phyloP scores from a whole-genome alignment of 2,113 vertebrate species.

The Tautogolabrus adspersus region DNA sequence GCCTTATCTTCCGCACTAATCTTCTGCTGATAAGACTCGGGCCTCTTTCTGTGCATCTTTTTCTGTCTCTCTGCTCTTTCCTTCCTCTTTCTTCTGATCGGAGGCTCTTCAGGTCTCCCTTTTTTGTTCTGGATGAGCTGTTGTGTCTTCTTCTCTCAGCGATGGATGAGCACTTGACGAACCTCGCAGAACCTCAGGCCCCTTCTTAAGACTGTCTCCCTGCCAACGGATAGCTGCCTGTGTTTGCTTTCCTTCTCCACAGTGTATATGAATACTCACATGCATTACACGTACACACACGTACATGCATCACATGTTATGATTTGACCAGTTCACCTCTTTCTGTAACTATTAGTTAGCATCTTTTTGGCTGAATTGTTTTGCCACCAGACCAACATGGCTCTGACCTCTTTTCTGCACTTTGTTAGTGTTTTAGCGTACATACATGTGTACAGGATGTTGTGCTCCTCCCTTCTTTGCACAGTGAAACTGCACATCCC shows the following conservation, averaged over 20 bases:
- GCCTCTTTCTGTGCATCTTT: slow-evolving; percentile 61
- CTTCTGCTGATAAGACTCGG: slow-evolving; percentile 76
- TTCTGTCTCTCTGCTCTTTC: slow-evolving; percentile 60
- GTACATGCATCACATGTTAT: neutral
- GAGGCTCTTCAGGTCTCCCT: slow-evolving; percentile 49
- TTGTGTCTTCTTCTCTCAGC: slow-evolving; percentile 37
- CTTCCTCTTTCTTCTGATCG: slow-evolving; percentile 67
- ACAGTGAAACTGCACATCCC: slow-evolving; percentile 64
- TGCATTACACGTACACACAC: neutral
- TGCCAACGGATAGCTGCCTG: slow-evolving; percentile 14
- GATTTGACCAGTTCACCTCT: neutral
- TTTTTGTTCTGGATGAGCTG: slow-evolving; percentile 44
- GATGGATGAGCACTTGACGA: slow-evolving; percentile 40
- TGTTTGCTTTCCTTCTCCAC: slow-evolving; percentile 6
- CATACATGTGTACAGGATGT: slow-evolving; percentile 3
- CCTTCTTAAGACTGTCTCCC: slow-evolving; percentile 13
- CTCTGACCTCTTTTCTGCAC: slow-evolving; percentile 2
- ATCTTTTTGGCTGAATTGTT: slow-evolving; percentile 8
- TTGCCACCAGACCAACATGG: neutral
- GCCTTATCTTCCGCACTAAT: slow-evolving; percentile 76
- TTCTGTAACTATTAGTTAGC: slow-evolving; percentile 10
- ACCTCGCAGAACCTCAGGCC: slow-evolving; percentile 43
- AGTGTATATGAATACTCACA: neutral
- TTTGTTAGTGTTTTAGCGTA: slow-evolving; percentile 22
- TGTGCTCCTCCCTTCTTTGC: slow-evolving; percentile 41